A percentile compares a stretch with the other conserved stretches of the same genome.
These are phyloP conservation scores for Ernsta delagoae DNA, from an alignment of 2,888 invertebrate species.

Conservation along the genomic window DNA sequence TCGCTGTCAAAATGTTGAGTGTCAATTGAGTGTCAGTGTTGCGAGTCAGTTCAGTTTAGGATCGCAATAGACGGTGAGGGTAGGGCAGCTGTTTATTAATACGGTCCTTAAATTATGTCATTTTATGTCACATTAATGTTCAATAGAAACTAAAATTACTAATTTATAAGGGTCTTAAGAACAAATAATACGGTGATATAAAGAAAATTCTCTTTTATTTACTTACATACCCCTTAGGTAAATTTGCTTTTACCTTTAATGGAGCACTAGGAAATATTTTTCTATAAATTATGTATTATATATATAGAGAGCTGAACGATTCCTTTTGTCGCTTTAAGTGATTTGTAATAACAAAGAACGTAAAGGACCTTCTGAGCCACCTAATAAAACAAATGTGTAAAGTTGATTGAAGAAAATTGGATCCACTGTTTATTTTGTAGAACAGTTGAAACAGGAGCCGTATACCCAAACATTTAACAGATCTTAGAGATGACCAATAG, in stretches of 20 bases:
- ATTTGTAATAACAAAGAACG: neutral
- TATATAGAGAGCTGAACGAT: neutral
- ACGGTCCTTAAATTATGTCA: too few relatives aligned
- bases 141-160: too few relatives aligned
- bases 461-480: too few relatives aligned
- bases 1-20: too few relatives aligned
- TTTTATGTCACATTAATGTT: too few relatives aligned
- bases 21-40: too few relatives aligned
- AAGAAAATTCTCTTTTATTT: too few relatives aligned
- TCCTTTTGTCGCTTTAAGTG: neutral
- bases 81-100: too few relatives aligned
- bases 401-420: neutral
- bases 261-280: neutral
- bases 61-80: too few relatives aligned
- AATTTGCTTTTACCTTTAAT: neutral
- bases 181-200: neutral
- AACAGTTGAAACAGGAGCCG: neutral
- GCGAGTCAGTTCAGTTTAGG: too few relatives aligned
- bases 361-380: neutral
- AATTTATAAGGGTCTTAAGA: neutral
- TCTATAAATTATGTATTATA: neutral
- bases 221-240: too few relatives aligned
- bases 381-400: neutral
- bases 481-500: too few relatives aligned
- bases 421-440: neutral